A percentile compares a stretch with the other conserved stretches of the same genome.
Evolutionary conservation across 2,113 vertebrate genomes (phyloP).

Genomic region (Meriones unguiculatus): DNA sequence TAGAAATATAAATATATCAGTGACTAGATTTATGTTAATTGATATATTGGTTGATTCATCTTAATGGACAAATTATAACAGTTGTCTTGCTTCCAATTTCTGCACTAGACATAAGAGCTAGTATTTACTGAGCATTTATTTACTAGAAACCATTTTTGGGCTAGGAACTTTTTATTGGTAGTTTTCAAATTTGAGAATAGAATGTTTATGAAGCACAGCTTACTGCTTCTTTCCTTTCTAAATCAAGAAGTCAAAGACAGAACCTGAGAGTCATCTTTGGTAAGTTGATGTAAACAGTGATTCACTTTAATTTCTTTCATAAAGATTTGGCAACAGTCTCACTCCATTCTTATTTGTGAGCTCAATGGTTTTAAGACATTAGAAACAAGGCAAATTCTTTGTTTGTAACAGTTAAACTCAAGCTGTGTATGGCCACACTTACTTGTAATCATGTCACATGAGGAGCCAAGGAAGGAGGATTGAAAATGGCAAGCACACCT

Average conservation of each 20-base stretch:
- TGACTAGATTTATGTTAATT: neutral
- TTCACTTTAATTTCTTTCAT: neutral
- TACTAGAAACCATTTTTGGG: neutral
- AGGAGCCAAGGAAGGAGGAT: neutral
- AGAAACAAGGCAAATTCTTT: neutral
- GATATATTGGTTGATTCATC: neutral
- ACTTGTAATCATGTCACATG: neutral
- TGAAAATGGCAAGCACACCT: neutral
- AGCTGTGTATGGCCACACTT: neutral
- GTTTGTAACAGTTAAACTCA: neutral
- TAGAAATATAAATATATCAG: conserved; percentile 8
- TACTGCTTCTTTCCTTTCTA: neutral
- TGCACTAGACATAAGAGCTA: neutral
- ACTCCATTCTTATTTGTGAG: neutral
- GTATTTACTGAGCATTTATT: conserved; percentile 16
- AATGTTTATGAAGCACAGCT: neutral
- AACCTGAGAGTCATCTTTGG: neutral
- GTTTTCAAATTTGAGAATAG: conserved; percentile 25
- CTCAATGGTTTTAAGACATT: neutral
- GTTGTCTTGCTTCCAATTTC: neutral
- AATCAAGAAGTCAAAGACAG: neutral
- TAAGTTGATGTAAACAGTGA: neutral
- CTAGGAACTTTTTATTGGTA: neutral
- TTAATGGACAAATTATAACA: neutral
- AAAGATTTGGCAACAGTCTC: neutral